A percentile compares a stretch with the other conserved stretches of the same genome.
Conservation (phyloP, 2,797 vertebrate genomes). For the Cyprinodon diabolis region DNA sequence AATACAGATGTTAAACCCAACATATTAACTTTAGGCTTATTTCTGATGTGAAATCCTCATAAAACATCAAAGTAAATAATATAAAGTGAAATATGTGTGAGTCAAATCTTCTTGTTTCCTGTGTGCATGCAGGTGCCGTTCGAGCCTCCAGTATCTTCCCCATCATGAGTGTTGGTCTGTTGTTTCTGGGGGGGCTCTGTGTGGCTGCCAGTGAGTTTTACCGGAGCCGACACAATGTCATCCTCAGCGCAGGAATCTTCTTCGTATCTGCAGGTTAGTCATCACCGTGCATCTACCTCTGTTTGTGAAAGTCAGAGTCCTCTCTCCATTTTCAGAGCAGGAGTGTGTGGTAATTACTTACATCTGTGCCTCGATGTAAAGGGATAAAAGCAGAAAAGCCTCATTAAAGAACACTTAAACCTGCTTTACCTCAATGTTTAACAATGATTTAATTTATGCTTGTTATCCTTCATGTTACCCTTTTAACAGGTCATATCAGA, state of each 20-base stretch:
- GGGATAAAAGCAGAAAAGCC: neutral
- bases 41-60: neutral
- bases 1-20: neutral
- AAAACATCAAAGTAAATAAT: neutral
- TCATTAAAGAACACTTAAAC: neutral
- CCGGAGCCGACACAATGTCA: slow-evolving; percentile 96
- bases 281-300: slow-evolving; percentile 11
- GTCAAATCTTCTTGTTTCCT: slow-evolving; percentile 8
- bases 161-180: slow-evolving; percentile 96
- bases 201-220: slow-evolving; percentile 98
- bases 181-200: slow-evolving; percentile 96
- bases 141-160: slow-evolving; percentile 98
- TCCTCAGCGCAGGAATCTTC: slow-evolving; percentile 97
- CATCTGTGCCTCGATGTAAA: neutral
- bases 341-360: neutral
- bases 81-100: neutral
- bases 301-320: slow-evolving; percentile 17
- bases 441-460: neutral
- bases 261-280: slow-evolving; percentile 94
- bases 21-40: neutral
- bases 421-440: neutral
- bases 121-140: slow-evolving; percentile 85
- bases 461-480: neutral
- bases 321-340: neutral
- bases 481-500: slow-evolving; percentile 12